Evolutionary conservation across 2,888 invertebrate genomes (phyloP), one percentile per base, ranked within the genome.

Genomic region (Bibio marci): DNA sequence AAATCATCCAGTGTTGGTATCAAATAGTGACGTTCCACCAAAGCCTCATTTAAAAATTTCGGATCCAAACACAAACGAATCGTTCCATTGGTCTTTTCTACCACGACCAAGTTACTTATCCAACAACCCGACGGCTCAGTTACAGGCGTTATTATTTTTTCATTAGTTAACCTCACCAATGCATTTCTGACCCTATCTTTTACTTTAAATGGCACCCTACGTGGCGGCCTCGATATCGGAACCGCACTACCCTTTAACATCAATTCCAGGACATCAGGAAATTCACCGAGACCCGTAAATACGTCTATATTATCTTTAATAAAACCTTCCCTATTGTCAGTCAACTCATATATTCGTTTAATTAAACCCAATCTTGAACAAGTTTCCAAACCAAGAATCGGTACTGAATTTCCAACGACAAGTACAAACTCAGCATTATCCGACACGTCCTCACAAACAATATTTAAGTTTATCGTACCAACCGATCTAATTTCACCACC

Each of bases 1-100:
- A 49, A 37, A 26, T 51, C 48, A 14, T 49, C 48, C 17, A 50
- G 12, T 35, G 49, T 38, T 30, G 42, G 43, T 33, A 43, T 43
- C 37, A 40, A 37, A 32, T 31, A 28, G 17, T 41, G 35, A n/a
- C 42, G 37, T 30, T 34, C 36, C 28, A 41, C 33, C 13, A 45
- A 39, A 13, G 34, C 35, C 38, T 42, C 19, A 43, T 47, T 47
- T 31, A 47, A 32, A n/a, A 40, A n/a, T 25, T 40, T 31, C 32
- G 47, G 43, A 33, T 46, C 44, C 8, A 46, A 32, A 31, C 47
- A 47, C 4, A 46, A 22, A 35, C 46, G 11, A 26, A 47, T 25
- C 7, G 27, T 22, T n/a, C 42, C 42, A 27, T 43, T 39, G 6
- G 38, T 37, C 26, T 41, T 41, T 37, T 41, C 37, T 6, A 41